Base-by-base conservation (phyloP, 2,888 invertebrate genomes). In the Acleris laterana region DNA sequence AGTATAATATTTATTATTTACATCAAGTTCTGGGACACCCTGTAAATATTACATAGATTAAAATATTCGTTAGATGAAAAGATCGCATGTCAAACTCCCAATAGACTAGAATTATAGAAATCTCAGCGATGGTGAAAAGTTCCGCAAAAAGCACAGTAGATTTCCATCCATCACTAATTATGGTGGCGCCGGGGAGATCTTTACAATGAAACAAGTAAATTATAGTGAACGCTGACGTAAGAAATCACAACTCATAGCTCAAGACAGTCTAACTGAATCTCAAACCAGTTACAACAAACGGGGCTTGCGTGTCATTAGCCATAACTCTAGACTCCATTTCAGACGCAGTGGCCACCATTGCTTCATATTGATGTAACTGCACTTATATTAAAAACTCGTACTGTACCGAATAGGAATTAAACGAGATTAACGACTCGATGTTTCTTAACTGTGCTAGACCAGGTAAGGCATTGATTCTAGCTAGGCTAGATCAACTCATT, bases 271-370 rank as follows among this genome's bases (percentile, higher is more conserved):
- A 19, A 25, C 22, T 57, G 22, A 19, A 58, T 48, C 25, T 20
- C 13, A 48, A 51, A 66, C 51, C 60, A 55, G 65, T 59, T 32
- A 46, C 51, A 19, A 25, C 7, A 48, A 49, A 52, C 52, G 44
- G 63, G n/a, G 57, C 48, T 61, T 50, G 60, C 60, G 60, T 65
- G 65, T 28, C 46, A 61, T 42, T 28, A 56, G 65, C 17, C 32
- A 46, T 46, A 56, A 51, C 11, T 48, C 51, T 50, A 17, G 22
- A 42, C 50, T n/a, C n/a, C 17, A 17, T 22, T 62, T 49, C 44
- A 44, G 32, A 66, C 50, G 46, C 38, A 22, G 42, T 51, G 38
- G 56, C 44, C 38, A 51, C 59, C 28, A 32, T 46, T 51, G 50
- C 56, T 38, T 42, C 32, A 53, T 38, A 51, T 66, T 61, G 61